Evolutionary conservation across 2,888 invertebrate species (phyloP).

Genomic region (Drepanosiphum platanoidis): DNA sequence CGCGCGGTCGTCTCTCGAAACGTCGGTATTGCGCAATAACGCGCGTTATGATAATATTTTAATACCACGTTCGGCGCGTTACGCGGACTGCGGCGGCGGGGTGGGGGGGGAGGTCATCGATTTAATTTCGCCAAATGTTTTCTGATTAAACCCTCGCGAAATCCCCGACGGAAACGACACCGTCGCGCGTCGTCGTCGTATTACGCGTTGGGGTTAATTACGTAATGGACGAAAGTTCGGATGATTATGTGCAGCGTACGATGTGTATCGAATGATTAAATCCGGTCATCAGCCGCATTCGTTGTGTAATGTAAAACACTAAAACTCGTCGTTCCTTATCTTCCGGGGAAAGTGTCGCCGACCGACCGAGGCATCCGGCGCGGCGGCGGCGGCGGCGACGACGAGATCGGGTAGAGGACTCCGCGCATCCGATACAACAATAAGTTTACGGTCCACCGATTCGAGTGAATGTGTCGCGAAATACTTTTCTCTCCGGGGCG

Average conservation of each 20-base stretch:
- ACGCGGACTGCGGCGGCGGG: too few species aligned
- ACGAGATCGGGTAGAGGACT: background rate
- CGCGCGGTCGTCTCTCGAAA: too few species aligned
- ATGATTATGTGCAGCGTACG: background rate
- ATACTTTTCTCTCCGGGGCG: constrained; percentile 2
- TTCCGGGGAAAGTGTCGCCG: background rate
- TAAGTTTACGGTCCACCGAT: constrained; percentile 46
- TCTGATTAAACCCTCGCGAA: too few species aligned
- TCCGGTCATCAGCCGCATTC: background rate
- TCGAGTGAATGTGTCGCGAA: constrained; percentile 40
- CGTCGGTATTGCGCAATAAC: too few species aligned
- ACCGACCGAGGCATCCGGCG: background rate
- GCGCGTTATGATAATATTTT: too few species aligned
- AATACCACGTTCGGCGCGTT: too few species aligned
- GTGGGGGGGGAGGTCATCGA: too few species aligned
- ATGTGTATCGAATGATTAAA: background rate
- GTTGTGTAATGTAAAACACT: background rate
- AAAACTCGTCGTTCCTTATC: constrained; percentile 1
- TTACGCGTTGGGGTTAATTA: background rate
- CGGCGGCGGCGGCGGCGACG: background rate
- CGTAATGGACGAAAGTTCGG: background rate
- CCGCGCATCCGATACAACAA: constrained; percentile 33
- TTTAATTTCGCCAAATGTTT: too few species aligned
- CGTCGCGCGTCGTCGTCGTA: too few species aligned
- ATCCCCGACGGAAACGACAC: too few species aligned